phyloP scores from a whole-genome alignment of 37 sponge, comb jelly and placozoan genomes.

The Bolinopsis microptera region DNA sequence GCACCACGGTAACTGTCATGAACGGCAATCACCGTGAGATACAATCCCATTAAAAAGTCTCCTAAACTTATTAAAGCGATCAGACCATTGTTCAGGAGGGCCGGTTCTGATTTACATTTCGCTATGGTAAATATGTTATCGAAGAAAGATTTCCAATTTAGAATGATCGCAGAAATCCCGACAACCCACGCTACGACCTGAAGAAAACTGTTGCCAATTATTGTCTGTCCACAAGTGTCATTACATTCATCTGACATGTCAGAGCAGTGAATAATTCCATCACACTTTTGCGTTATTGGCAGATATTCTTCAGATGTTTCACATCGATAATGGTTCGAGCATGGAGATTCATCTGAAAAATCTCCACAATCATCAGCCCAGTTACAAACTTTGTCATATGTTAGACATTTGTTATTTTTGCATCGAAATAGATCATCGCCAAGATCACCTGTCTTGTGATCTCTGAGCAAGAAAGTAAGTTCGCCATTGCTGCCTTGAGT shows the following conservation, averaged over 20 bases:
- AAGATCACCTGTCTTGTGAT: no score
- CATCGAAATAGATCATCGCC: background rate
- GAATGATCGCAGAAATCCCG: background rate
- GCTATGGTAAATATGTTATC: background rate
- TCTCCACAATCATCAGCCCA: background rate
- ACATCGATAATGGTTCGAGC: background rate
- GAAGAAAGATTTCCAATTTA: background rate
- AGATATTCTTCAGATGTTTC: background rate
- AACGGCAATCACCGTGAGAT: background rate
- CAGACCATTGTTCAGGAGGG: background rate
- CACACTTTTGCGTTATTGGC: background rate
- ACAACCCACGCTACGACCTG: background rate
- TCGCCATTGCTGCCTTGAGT: background rate
- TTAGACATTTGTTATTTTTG: background rate
- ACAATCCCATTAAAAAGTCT: background rate
- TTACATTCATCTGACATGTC: constrained; percentile 31
- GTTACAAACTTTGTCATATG: background rate
- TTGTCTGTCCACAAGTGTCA: background rate
- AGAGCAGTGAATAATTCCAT: background rate
- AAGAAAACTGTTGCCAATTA: background rate
- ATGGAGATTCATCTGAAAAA: background rate
- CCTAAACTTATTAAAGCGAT: background rate
- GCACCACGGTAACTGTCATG: background rate
- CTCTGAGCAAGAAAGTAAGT: background rate
- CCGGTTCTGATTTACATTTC: background rate